Percentiles rank a stretch among this genome's conserved stretches.
Conservation (phyloP, 2,888 invertebrate species). For the Hypomecis atomaria region DNA sequence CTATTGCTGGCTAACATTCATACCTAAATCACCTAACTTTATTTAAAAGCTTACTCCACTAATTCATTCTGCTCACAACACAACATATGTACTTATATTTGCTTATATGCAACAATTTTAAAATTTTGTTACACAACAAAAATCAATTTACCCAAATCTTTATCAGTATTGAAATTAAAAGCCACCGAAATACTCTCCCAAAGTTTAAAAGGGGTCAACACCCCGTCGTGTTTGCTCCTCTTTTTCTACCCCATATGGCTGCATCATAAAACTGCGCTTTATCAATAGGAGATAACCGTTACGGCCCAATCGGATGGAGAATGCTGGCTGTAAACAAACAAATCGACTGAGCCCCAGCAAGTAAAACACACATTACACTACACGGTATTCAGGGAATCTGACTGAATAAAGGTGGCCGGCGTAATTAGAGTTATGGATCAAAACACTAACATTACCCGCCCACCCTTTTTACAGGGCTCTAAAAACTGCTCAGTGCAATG, state of each 20-base stretch:
- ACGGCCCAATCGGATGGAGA: conserved; percentile 46
- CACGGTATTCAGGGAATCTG: too few relatives aligned
- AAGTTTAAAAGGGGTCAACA: conserved; percentile 26
- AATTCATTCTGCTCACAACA: too few relatives aligned
- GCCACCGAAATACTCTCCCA: not conserved
- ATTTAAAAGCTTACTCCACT: too few relatives aligned
- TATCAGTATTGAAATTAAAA: conserved; percentile 6
- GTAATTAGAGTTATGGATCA: too few relatives aligned
- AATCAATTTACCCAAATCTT: not conserved
- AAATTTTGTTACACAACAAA: not conserved
- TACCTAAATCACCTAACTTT: not conserved
- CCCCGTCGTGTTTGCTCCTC: conserved; percentile 8
- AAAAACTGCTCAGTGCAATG: too few relatives aligned
- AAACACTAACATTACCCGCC: too few relatives aligned
- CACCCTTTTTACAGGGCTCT: too few relatives aligned
- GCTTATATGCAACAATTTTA: too few relatives aligned
- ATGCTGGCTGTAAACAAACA: conserved; percentile 48
- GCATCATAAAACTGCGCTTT: conserved; percentile 38
- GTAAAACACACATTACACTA: not conserved
- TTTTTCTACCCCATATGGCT: conserved; percentile 25
- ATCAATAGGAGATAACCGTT: conserved; percentile 48
- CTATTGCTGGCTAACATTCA: not conserved
- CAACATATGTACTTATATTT: too few relatives aligned
- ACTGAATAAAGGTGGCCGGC: too few relatives aligned
- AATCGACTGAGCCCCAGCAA: conserved; percentile 50